Conservation (phyloP, 2,797 vertebrate genomes). For the Cirrhinus mrigala region DNA sequence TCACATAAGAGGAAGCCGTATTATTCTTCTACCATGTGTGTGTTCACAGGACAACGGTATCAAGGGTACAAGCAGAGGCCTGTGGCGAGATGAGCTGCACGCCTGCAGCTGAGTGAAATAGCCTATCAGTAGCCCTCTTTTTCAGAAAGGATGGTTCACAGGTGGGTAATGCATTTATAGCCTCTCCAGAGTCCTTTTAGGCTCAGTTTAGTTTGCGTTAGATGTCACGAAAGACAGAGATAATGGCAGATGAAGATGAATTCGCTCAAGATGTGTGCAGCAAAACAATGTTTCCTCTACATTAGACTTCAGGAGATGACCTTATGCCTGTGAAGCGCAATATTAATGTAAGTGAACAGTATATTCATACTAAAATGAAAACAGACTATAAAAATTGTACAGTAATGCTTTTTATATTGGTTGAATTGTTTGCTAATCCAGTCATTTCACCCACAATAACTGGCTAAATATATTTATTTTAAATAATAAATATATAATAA, state of each 20-base stretch:
- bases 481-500: neutral
- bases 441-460: too few relatives aligned
- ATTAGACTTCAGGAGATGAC: slow-evolving; percentile 17
- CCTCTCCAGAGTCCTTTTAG: slow-evolving; percentile 31
- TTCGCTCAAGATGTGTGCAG: neutral
- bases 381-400: neutral
- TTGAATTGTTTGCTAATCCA: neutral
- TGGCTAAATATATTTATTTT: too few relatives aligned
- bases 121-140: slow-evolving; percentile 9
- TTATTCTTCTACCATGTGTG: neutral
- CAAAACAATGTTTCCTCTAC: neutral
- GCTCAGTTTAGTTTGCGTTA: neutral
- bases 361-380: neutral
- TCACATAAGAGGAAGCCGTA: slow-evolving; percentile 8
- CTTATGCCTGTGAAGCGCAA: slow-evolving; percentile 21
- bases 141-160: slow-evolving; percentile 4
- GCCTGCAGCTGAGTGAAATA: slow-evolving; percentile 3
- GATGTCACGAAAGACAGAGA: neutral
- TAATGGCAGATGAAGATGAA: neutral
- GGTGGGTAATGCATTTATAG: neutral
- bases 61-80: neutral
- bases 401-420: neutral
- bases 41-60: slow-evolving; percentile 6
- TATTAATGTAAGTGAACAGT: slow-evolving; percentile 2
- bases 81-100: neutral